phyloP scores from a whole-genome alignment of 2,888 invertebrate species.

The Galeruca laticollis region DNA sequence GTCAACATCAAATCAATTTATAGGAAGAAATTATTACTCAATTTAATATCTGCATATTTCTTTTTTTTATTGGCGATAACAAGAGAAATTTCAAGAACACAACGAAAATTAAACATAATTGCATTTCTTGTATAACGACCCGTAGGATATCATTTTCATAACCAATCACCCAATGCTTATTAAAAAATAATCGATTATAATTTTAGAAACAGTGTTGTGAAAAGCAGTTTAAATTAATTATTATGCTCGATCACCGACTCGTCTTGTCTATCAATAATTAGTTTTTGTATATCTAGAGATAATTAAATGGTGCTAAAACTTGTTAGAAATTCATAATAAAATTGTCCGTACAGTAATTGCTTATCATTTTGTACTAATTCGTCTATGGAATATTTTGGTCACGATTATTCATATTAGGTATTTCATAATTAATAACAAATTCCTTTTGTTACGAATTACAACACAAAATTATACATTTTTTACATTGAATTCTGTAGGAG shows the following conservation, averaged over 20 bases:
- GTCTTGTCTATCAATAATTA: neutral
- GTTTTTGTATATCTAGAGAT: too few species aligned
- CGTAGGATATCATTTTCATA: neutral
- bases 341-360: too few species aligned
- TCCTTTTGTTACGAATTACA: too few species aligned
- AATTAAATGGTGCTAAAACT: too few species aligned
- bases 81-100: neutral
- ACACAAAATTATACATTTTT: too few species aligned
- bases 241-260: neutral
- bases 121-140: neutral
- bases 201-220: neutral
- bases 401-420: too few species aligned
- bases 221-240: neutral
- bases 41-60: neutral
- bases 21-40: neutral
- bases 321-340: too few species aligned
- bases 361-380: too few species aligned
- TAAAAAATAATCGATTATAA: slow-evolving; percentile 4
- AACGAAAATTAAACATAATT: neutral
- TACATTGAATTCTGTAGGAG: too few species aligned
- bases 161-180: neutral
- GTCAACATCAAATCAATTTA: neutral
- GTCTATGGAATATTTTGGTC: too few species aligned
- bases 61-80: neutral
- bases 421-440: too few species aligned